phyloP scores from a whole-genome alignment of 2,888 invertebrate species.

The Drosophila testacea region DNA sequence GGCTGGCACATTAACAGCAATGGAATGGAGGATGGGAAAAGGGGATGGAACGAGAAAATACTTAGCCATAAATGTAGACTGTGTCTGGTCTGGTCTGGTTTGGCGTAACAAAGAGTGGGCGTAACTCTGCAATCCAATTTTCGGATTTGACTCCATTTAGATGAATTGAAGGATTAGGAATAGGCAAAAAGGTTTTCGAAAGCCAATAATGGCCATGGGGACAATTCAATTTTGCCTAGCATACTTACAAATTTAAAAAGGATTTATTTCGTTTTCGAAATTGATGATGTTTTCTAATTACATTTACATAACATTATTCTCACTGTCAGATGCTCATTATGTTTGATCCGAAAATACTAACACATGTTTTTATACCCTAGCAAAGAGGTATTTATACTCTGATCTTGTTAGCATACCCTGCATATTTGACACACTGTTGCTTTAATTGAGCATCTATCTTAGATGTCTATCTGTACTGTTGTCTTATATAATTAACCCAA shows the following conservation, averaged over 20 bases:
- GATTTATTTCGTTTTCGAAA: constrained; percentile 68
- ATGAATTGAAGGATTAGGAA: constrained; percentile 71
- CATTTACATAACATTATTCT: constrained; percentile 84
- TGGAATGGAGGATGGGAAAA: constrained; percentile 7
- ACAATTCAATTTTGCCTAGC: constrained; percentile 82
- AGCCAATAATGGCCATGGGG: constrained; percentile 67
- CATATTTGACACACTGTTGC: neutral
- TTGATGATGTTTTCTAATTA: constrained; percentile 84
- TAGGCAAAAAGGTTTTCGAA: constrained; percentile 62
- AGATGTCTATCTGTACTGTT: neutral
- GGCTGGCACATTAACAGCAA: constrained; percentile 68
- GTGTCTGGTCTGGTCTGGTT: constrained; percentile 14
- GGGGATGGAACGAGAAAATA: constrained; percentile 40
- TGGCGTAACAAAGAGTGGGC: constrained; percentile 68
- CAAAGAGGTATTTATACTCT: neutral
- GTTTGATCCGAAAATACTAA: constrained; percentile 47
- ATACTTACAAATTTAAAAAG: constrained; percentile 72
- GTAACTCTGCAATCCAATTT: constrained; percentile 81
- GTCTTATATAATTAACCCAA: neutral
- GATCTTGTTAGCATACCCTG: constrained; percentile 1
- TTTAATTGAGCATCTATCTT: neutral
- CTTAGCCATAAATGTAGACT: constrained; percentile 52
- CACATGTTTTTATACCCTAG: constrained; percentile 39
- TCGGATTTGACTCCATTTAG: constrained; percentile 80
- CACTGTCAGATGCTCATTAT: constrained; percentile 43